These are phyloP conservation scores for Caenorhabditis sp. DNA, from an alignment of 2,888 invertebrate species.

Conservation along the genomic window DNA sequence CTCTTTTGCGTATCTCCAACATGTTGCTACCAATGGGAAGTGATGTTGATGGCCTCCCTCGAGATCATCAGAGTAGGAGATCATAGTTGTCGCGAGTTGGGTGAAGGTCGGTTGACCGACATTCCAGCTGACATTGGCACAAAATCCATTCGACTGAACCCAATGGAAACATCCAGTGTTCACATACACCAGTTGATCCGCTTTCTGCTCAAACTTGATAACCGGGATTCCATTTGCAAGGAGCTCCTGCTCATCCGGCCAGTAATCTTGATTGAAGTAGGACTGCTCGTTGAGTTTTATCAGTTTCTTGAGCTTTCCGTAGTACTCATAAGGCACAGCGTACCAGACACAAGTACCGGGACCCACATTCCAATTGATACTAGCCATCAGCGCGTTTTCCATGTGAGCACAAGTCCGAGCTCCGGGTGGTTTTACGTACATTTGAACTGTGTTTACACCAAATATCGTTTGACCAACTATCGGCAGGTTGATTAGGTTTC, in stretches of 20 bases:
- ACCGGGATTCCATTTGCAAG: neutral
- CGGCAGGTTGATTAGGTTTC: slow-evolving; percentile 3
- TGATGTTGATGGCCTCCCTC: neutral
- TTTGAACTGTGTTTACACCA: slow-evolving; percentile 33
- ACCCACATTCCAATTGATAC: slow-evolving; percentile 22
- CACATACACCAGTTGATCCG: slow-evolving; percentile 16
- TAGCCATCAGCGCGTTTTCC: slow-evolving; percentile 37
- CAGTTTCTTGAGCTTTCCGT: neutral
- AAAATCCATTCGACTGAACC: slow-evolving; percentile 20
- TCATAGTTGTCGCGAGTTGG: slow-evolving; percentile 15
- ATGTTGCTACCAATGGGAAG: slow-evolving; percentile 1
- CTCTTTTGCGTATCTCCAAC: slow-evolving; percentile 5
- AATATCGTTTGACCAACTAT: neutral
- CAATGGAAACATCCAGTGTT: slow-evolving; percentile 37
- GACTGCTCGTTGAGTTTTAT: neutral
- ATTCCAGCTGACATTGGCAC: slow-evolving; percentile 33
- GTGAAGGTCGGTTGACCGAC: slow-evolving; percentile 23
- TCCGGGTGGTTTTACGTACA: slow-evolving; percentile 14
- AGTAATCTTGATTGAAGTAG: slow-evolving; percentile 8
- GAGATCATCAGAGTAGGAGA: neutral
- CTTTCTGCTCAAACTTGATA: slow-evolving; percentile 25
- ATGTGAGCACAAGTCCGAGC: slow-evolving; percentile 21
- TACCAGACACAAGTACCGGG: slow-evolving; percentile 26
- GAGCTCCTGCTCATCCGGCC: slow-evolving; percentile 5
- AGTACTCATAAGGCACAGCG: slow-evolving; percentile 24